Evolutionary conservation across 2,888 invertebrate genomes (phyloP).

Genomic region (Malthinus flaveolus): DNA sequence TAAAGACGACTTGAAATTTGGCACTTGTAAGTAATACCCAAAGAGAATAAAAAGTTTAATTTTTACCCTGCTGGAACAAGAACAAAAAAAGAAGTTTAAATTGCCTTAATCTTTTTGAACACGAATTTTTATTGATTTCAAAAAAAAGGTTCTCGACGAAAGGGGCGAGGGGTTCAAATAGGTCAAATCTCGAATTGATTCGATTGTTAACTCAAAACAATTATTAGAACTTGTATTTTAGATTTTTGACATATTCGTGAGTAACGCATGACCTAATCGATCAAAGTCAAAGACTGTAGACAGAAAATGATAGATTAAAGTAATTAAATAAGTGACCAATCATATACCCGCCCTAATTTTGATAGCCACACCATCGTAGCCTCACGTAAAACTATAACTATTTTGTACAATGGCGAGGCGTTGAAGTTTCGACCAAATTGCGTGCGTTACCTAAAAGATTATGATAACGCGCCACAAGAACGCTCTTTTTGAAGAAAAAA

Average conservation of each 20-base stretch:
- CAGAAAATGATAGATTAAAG: constrained; percentile 54
- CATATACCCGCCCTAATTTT: constrained; percentile 51
- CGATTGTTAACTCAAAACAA: constrained; percentile 7
- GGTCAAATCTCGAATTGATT: background rate
- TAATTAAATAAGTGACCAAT: constrained; percentile 56
- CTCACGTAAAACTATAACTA: constrained; percentile 27
- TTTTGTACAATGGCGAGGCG: constrained; percentile 17
- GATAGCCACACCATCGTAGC: constrained; percentile 45
- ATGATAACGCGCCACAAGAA: constrained; percentile 19
- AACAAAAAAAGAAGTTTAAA: constrained; percentile 5
- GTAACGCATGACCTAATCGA: constrained; percentile 43
- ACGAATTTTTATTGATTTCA: constrained; percentile 1
- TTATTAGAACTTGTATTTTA: constrained; percentile 21
- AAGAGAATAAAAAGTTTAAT: constrained; percentile 18
- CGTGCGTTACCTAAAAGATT: constrained; percentile 15
- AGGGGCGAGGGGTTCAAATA: background rate
- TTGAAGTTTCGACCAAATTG: constrained; percentile 21
- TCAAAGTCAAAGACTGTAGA: constrained; percentile 53
- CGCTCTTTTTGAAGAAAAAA: background rate
- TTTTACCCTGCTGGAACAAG: constrained; percentile 11
- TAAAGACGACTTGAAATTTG: constrained; percentile 10
- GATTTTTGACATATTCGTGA: constrained; percentile 30
- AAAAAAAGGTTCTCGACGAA: background rate
- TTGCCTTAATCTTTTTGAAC: background rate
- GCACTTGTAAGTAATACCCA: constrained; percentile 10